A percentile compares a stretch with the other conserved stretches of the same genome.
Evolutionary conservation across 2,888 invertebrate species (phyloP).

Genomic region (Drosophila histrio): DNA sequence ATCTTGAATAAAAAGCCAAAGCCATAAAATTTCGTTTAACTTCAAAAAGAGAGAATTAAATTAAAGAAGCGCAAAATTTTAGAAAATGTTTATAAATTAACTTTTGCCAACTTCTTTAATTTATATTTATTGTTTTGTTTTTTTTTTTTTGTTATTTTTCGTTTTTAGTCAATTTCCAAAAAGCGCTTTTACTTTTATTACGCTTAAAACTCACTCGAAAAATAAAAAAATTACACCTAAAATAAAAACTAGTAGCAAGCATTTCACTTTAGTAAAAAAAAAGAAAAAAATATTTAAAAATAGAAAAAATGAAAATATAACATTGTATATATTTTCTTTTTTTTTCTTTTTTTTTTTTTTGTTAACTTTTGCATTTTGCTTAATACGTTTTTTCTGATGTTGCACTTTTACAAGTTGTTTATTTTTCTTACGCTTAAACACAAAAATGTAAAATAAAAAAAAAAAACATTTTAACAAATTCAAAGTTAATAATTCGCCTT

Average conservation of each 20-base stretch:
- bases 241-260: conserved; percentile 26
- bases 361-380: conserved; percentile 31
- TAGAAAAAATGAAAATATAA: conserved; percentile 4
- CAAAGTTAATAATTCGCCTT: conserved; percentile 87
- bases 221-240: conserved; percentile 11
- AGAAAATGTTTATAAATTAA: background rate
- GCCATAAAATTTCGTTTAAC: conserved; percentile 68
- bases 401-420: conserved; percentile 36
- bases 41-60: background rate
- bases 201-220: conserved; percentile 48
- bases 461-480: background rate
- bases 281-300: conserved; percentile 4
- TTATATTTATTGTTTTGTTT: conserved; percentile 11
- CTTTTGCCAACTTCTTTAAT: conserved; percentile 16
- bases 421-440: no score
- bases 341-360: conserved; percentile 25
- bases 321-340: conserved; percentile 7
- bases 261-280: conserved; percentile 31
- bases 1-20: conserved; percentile 80
- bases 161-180: conserved; percentile 30
- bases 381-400: conserved; percentile 31
- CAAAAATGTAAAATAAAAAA: conserved; percentile 33
- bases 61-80: conserved; percentile 16
- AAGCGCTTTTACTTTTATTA: conserved; percentile 53
- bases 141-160: conserved; percentile 9